Evolutionary conservation across 2,113 vertebrate species (phyloP).

Genomic region (Propithecus coquereli): DNA sequence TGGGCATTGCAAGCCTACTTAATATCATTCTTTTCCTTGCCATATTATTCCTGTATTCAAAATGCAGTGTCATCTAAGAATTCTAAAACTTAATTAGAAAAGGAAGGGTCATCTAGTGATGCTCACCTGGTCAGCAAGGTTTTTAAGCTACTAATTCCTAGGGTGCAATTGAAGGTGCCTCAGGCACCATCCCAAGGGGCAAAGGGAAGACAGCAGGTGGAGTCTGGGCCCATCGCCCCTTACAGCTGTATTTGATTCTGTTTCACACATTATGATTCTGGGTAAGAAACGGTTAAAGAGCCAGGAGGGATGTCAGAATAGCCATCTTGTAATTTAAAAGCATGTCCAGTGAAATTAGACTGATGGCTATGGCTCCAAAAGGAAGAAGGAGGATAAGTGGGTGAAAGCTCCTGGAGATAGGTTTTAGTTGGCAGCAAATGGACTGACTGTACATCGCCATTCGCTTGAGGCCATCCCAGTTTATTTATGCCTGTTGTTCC

Average conservation of each 20-base stretch:
- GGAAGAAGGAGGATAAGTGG: not conserved
- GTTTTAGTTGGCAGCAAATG: not conserved
- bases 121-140: not conserved
- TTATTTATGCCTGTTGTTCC: not conserved
- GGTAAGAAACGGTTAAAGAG: not conserved
- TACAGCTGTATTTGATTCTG: not conserved
- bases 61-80: not conserved
- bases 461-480: not conserved
- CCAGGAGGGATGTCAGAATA: not conserved
- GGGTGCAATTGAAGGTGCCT: not conserved
- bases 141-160: not conserved
- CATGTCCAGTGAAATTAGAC: not conserved
- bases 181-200: too few relatives aligned
- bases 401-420: not conserved
- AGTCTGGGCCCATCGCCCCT: not conserved
- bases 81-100: not conserved
- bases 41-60: not conserved
- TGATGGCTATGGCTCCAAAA: not conserved
- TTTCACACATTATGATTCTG: not conserved
- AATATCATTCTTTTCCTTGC: not conserved
- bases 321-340: not conserved
- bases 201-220: not conserved
- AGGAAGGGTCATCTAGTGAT: not conserved
- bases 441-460: accelerated
- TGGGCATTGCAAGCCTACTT: not conserved